Percentiles rank a stretch among this genome's conserved stretches.
These are phyloP conservation scores for Clusia tigrina DNA, from an alignment of 2,888 invertebrate species.

Conservation along the genomic window DNA sequence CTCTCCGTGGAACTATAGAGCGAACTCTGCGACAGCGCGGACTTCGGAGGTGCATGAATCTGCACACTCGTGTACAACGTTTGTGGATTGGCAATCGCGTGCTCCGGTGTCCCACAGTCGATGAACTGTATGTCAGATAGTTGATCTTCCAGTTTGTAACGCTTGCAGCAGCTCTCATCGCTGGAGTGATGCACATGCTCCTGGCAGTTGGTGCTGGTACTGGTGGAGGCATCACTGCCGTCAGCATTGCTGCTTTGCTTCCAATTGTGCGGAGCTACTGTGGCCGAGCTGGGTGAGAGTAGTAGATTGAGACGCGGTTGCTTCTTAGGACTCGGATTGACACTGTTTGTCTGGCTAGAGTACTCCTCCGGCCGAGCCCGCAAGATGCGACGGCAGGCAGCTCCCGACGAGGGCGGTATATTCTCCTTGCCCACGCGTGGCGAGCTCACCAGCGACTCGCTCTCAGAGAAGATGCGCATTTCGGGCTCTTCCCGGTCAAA, in stretches of 20 bases:
- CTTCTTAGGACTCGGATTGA: slow-evolving; percentile 71
- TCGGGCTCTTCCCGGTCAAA: slow-evolving; percentile 86
- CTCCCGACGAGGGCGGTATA: slow-evolving; percentile 59
- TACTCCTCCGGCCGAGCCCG: slow-evolving; percentile 69
- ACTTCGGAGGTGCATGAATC: slow-evolving; percentile 62
- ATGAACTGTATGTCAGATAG: slow-evolving; percentile 82
- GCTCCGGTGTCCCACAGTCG: slow-evolving; percentile 79
- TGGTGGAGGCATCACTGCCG: neutral
- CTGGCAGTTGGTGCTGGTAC: slow-evolving; percentile 27
- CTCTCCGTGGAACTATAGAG: slow-evolving; percentile 34
- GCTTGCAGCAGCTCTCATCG: slow-evolving; percentile 69
- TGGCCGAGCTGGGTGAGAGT: slow-evolving; percentile 55
- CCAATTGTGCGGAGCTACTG: slow-evolving; percentile 32
- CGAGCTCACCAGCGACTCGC: slow-evolving; percentile 75
- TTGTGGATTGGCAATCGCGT: slow-evolving; percentile 60
- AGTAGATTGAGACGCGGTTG: slow-evolving; percentile 67
- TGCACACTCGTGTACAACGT: slow-evolving; percentile 61
- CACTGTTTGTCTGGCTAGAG: slow-evolving; percentile 67
- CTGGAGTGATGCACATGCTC: slow-evolving; percentile 49
- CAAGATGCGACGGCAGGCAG: slow-evolving; percentile 64
- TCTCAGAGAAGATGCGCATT: slow-evolving; percentile 88
- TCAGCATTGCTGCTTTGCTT: slow-evolving; percentile 33
- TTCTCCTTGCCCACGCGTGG: slow-evolving; percentile 66
- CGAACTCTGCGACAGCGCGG: slow-evolving; percentile 45
- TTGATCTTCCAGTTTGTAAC: slow-evolving; percentile 79